These are phyloP conservation scores for Diachasmimorpha longicaudata DNA, from an alignment of 1,140 invertebrate genomes.

Conservation along the genomic window DNA sequence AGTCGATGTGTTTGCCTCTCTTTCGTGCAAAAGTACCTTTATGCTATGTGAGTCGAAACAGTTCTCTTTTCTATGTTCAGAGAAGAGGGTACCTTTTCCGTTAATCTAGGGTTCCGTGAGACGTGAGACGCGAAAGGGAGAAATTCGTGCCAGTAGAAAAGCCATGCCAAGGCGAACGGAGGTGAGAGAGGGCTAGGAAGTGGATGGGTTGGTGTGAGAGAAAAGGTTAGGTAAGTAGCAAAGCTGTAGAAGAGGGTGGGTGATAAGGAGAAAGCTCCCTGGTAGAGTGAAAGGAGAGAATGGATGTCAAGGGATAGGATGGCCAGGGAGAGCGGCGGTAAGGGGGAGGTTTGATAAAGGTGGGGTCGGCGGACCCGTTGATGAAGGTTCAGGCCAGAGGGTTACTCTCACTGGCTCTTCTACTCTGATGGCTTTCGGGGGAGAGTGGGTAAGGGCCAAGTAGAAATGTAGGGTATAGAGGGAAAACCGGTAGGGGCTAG, in stretches of 20 bases:
- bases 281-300: constrained; percentile 29
- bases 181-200: constrained; percentile 12
- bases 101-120: constrained; percentile 58
- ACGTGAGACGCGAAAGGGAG: constrained; percentile 34
- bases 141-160: constrained; percentile 19
- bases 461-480: constrained; percentile 14
- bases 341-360: constrained; percentile 63
- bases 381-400: constrained; percentile 62
- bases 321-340: constrained; percentile 46
- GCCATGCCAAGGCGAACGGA: constrained; percentile 26
- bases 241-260: constrained; percentile 13
- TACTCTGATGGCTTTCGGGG: constrained; percentile 53
- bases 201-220: constrained; percentile 7
- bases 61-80: constrained; percentile 40
- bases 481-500: constrained; percentile 45
- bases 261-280: constrained; percentile 26
- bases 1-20: not conserved
- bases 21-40: constrained; percentile 50
- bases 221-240: constrained; percentile 5
- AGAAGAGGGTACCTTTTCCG: constrained; percentile 52
- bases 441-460: constrained; percentile 11
- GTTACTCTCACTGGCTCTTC: constrained; percentile 56
- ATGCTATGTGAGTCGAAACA: constrained; percentile 50
- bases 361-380: constrained; percentile 62
- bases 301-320: constrained; percentile 36